phyloP scores from a whole-genome alignment of 2,797 vertebrate genomes.

The Calcarius lapponicus region DNA sequence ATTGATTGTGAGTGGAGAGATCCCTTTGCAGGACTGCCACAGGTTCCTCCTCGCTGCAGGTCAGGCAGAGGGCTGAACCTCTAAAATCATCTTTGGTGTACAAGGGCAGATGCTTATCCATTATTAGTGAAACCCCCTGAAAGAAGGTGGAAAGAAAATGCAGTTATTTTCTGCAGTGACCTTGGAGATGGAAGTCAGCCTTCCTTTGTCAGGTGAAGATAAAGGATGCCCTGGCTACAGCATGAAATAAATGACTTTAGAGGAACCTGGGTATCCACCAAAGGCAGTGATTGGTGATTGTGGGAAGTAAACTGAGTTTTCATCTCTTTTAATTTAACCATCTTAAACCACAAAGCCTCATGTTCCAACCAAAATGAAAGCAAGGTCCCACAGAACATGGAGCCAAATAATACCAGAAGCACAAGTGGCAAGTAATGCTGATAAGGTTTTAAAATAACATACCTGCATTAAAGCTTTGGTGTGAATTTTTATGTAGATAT shows the following conservation, averaged over 20 bases:
- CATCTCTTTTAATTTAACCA: background rate
- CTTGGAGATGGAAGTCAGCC: background rate
- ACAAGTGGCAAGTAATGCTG: background rate
- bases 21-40: background rate
- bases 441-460: background rate
- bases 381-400: background rate
- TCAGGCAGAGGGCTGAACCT: background rate
- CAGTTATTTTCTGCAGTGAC: background rate
- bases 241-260: background rate
- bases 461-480: background rate
- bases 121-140: background rate
- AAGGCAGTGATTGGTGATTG: background rate
- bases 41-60: background rate
- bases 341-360: background rate
- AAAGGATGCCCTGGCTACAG: background rate
- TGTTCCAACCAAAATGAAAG: background rate
- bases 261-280: background rate
- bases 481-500: background rate
- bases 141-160: background rate
- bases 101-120: too few species aligned
- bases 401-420: background rate
- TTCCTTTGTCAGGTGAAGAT: background rate
- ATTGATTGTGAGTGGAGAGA: background rate
- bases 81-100: background rate
- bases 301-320: background rate